A percentile compares a stretch with the other conserved stretches of the same genome.
Conservation (phyloP, 2,888 invertebrate genomes). For the Diaperis boleti region DNA sequence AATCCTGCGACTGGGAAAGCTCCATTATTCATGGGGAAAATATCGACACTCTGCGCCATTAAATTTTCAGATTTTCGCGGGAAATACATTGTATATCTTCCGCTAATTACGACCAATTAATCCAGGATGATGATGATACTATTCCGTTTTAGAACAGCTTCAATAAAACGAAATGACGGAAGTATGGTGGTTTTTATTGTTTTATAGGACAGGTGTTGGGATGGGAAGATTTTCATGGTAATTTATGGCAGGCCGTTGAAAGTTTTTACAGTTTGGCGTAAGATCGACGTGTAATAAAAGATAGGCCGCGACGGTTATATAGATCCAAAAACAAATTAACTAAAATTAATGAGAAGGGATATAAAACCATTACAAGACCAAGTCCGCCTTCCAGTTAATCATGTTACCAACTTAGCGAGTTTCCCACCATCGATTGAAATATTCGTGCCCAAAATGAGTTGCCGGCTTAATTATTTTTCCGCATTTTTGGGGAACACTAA, state of each 20-base stretch:
- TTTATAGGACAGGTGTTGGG: constrained; percentile 48
- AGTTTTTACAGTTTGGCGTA: constrained; percentile 36
- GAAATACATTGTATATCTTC: constrained; percentile 25
- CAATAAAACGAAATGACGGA: constrained; percentile 32
- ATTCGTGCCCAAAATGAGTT: constrained; percentile 53
- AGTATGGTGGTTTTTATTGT: constrained; percentile 45
- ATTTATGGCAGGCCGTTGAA: constrained; percentile 22
- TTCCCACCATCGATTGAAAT: constrained; percentile 63
- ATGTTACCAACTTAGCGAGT: constrained; percentile 61
- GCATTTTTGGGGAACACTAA: constrained; percentile 15
- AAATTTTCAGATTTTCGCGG: constrained; percentile 35
- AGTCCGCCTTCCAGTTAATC: constrained; percentile 64
- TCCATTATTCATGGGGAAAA: constrained; percentile 37
- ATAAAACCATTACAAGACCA: constrained; percentile 61
- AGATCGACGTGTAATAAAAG: constrained; percentile 45
- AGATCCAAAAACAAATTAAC: constrained; percentile 54
- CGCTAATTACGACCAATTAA: constrained; percentile 40
- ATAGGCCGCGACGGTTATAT: constrained; percentile 20
- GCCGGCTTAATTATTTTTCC: constrained; percentile 50
- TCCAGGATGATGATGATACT: constrained; percentile 21
- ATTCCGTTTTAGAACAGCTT: constrained; percentile 1
- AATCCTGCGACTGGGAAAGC: constrained; percentile 50
- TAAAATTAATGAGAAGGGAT: constrained; percentile 61
- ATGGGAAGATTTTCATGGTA: constrained; percentile 26
- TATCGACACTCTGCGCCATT: constrained; percentile 21